Conservation (phyloP, 2,888 invertebrate genomes). For the Melikaiella ostensackeni region DNA sequence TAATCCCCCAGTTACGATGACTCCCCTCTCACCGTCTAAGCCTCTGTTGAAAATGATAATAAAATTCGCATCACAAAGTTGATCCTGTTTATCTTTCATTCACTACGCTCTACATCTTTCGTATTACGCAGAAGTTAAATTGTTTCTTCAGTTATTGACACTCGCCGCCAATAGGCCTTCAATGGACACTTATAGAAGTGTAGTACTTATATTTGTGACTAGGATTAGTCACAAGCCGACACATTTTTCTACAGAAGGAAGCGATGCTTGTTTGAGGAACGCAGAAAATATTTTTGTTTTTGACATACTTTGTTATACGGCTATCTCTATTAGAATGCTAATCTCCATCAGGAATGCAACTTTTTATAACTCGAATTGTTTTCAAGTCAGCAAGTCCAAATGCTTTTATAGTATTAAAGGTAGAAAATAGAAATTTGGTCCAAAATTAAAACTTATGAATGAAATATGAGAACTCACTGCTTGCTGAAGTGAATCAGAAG, state of each 20-base stretch:
- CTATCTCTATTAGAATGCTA: neutral
- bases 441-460: slow-evolving; percentile 16
- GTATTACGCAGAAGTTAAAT: slow-evolving; percentile 7
- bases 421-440: too few relatives aligned
- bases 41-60: slow-evolving; percentile 59
- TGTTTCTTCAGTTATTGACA: neutral
- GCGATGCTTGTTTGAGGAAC: neutral
- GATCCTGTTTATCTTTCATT: slow-evolving; percentile 22
- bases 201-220: neutral
- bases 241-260: neutral
- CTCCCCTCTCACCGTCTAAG: slow-evolving; percentile 64
- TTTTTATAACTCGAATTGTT: neutral
- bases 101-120: slow-evolving; percentile 2
- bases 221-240: neutral
- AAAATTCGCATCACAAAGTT: slow-evolving; percentile 12
- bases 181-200: neutral
- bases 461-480: slow-evolving; percentile 76
- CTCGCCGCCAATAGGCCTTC: neutral
- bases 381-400: neutral
- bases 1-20: slow-evolving; percentile 70
- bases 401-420: too few relatives aligned
- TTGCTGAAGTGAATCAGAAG: slow-evolving; percentile 80
- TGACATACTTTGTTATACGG: neutral
- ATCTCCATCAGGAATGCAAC: neutral
- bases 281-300: slow-evolving; percentile 6